phyloP scores from a whole-genome alignment of 2,797 vertebrate species.

The Chromis chromis region DNA sequence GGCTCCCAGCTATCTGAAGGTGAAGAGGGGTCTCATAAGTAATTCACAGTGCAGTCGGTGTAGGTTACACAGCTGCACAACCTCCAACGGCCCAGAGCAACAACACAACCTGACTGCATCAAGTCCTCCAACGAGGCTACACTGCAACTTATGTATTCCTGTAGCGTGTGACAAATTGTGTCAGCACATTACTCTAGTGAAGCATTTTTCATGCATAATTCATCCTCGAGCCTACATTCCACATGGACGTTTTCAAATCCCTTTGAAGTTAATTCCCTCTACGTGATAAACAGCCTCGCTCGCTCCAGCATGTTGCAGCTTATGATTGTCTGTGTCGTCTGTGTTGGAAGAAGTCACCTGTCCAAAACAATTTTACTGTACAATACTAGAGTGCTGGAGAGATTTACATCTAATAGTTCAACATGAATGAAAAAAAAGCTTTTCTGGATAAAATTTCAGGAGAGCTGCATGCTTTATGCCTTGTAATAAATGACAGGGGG shows the following conservation, averaged over 20 bases:
- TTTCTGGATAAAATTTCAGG: neutral
- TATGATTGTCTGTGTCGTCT: slow-evolving; percentile 42
- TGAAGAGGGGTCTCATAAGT: slow-evolving; percentile 60
- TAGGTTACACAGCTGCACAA: slow-evolving; percentile 61
- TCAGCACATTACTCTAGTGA: slow-evolving; percentile 68
- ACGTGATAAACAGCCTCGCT: slow-evolving; percentile 65
- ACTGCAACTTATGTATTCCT: slow-evolving; percentile 62
- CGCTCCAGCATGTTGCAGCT: slow-evolving; percentile 29
- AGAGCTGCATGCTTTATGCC: neutral
- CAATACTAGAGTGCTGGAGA: slow-evolving; percentile 17
- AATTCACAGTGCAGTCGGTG: slow-evolving; percentile 61
- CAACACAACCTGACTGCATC: slow-evolving; percentile 43
- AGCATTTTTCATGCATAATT: slow-evolving; percentile 76
- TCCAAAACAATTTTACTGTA: slow-evolving; percentile 42
- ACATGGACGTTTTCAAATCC: slow-evolving; percentile 69
- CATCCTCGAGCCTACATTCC: slow-evolving; percentile 61
- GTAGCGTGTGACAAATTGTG: slow-evolving; percentile 72
- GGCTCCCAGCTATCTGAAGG: slow-evolving; percentile 40
- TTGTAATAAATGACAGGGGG: slow-evolving; percentile 19
- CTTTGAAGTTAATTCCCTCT: slow-evolving; percentile 78
- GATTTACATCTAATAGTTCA: slow-evolving; percentile 46
- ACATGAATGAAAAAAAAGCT: slow-evolving; percentile 7
- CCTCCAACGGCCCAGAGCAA: slow-evolving; percentile 38
- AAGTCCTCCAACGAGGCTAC: slow-evolving; percentile 14
- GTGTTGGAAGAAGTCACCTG: slow-evolving; percentile 59